Conservation (phyloP, 2,888 invertebrate species). For the Rugalucina vietnamica region DNA sequence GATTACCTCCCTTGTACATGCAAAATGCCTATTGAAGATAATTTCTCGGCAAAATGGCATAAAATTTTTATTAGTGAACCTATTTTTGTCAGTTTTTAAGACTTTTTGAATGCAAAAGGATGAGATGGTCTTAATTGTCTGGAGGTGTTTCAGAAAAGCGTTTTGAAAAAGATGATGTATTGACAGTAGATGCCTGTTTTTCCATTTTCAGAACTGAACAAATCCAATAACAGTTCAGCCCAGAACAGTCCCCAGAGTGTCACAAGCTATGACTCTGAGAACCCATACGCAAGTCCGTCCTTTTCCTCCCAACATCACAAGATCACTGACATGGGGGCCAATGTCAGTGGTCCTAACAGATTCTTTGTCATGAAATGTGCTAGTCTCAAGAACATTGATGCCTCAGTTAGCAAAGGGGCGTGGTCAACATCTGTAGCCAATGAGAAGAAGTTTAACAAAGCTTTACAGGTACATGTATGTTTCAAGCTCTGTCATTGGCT, state of each 20-base stretch:
- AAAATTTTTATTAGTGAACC: too few species aligned
- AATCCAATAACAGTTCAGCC: conserved; percentile 21
- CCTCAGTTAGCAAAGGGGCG: conserved; percentile 86
- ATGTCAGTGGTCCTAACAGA: conserved; percentile 45
- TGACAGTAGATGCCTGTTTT: too few species aligned
- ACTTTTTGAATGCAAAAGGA: too few species aligned
- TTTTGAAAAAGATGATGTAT: too few species aligned
- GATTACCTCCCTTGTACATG: too few species aligned
- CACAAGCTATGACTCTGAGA: conserved; percentile 63
- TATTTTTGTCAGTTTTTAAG: too few species aligned
- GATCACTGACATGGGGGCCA: conserved; percentile 51
- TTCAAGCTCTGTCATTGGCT: too few species aligned
- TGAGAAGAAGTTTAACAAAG: conserved; percentile 87
- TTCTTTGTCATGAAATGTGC: conserved; percentile 88
- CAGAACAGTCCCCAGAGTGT: conserved; percentile 52
- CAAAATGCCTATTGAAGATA: too few species aligned
- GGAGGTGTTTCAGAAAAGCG: too few species aligned
- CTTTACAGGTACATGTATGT: conserved; percentile 88
- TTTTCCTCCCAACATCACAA: conserved; percentile 53
- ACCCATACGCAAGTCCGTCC: conserved; percentile 74
- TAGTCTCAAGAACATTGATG: conserved; percentile 86
- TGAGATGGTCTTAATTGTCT: too few species aligned
- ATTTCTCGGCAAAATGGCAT: too few species aligned
- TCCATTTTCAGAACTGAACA: conserved; percentile 34
- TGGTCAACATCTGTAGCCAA: conserved; percentile 88